Base-by-base conservation (phyloP, 2,888 invertebrate species). In the Himalopsyche anomala region DNA sequence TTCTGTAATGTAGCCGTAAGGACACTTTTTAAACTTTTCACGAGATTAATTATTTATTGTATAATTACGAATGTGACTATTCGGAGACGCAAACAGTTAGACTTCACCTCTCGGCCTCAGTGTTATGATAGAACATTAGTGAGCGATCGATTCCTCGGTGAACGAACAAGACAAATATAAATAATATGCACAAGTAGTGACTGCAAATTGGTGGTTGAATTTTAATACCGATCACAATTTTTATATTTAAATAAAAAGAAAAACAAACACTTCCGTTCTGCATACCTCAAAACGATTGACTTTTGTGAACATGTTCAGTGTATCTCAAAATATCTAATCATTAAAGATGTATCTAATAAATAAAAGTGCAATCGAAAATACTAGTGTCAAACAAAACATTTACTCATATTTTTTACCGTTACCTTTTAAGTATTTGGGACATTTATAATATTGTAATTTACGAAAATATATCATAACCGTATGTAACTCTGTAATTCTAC, bases 1-100 rank as follows among this genome's bases (percentile, higher is more conserved):
- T 83, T 56, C 55, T 80, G 38, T 42, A 62, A 42, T 28, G 9
- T 83, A 83, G 83, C 36, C 36, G 9, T 86, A 86, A 86, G 83
- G 83, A 86, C 86, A 86, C 86, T 83, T 81, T 83, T 86, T 83
- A 85, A 83, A 83, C 80, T 54, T 81, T 84, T 83, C 86, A 83
- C 83, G 74, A 74, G 51, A 74, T 74, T 36, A 74, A 74, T 74
- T 74, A 74, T 74, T 74, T 74, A 74, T 74, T 74, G 28, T 74
- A 74, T 36, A 36, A 74, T 51, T 51, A 5, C 36, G 38, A 74
- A 74, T 36, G 74, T 38, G 74, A 74, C 36, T 74, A 74, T 36
- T 74, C 36, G 15, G n/a, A 36, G 28, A 74, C 74, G 36, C 36
- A 74, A 36, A 74, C 74, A 74, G 12, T 74, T 74, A 74, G 74